Evolutionary conservation across 2,113 vertebrate species (phyloP).

Genomic region (Catharus minimus): DNA sequence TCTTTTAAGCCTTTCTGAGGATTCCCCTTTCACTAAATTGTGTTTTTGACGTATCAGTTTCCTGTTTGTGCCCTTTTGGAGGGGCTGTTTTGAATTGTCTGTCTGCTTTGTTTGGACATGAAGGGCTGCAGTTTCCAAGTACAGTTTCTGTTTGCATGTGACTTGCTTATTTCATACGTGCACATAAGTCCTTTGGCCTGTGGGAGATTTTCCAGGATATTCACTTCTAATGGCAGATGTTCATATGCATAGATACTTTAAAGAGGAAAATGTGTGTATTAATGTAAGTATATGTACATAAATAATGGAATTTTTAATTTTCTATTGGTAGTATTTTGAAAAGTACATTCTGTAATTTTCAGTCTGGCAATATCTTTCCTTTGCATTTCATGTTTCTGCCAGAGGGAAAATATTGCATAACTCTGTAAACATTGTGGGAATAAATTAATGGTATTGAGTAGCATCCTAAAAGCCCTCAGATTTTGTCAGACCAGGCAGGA

Average conservation of each 20-base stretch:
- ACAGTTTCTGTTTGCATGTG: background rate
- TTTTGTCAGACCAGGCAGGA: background rate
- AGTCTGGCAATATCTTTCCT: background rate
- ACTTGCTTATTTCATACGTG: background rate
- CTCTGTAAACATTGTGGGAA: background rate
- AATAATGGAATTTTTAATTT: background rate
- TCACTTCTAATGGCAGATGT: background rate
- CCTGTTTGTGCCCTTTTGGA: background rate
- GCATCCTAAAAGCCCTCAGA: background rate
- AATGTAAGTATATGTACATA: background rate
- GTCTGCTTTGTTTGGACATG: background rate
- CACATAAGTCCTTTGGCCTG: background rate
- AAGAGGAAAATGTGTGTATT: background rate
- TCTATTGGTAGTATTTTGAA: background rate
- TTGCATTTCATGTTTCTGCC: background rate
- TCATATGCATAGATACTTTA: background rate
- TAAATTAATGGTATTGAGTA: background rate
- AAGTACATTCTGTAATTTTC: background rate
- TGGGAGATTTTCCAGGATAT: background rate
- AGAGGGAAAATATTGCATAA: background rate
- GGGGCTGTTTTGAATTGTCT: background rate
- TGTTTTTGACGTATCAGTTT: background rate
- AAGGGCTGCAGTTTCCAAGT: constrained; percentile 14
- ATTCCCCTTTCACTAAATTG: background rate
- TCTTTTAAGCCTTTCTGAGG: background rate